Evolutionary conservation across 2,888 invertebrate genomes (phyloP), one percentile per base, ranked within the genome.

Genomic region (Adelognathus sp.): DNA sequence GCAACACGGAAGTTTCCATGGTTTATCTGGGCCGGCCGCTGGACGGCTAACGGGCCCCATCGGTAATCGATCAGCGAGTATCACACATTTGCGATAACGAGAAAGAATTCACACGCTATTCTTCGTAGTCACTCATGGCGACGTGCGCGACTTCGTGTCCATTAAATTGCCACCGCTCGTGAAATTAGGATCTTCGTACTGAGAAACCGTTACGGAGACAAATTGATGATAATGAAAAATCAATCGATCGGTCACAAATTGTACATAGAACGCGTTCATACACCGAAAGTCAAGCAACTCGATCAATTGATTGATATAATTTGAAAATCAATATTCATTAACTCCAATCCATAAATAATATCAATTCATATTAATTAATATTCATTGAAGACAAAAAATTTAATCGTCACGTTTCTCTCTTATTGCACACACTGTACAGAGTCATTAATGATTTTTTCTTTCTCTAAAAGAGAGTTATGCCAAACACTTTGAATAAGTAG

Each of bases 1-100:
- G 99, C 78, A 99, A 99, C 91, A 99, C 99, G 58, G 99, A 99
- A 94, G 98, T 99, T 44, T 98, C 99, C 39, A 99, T 99, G 98
- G 98, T 99, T 50, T 99, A 99, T 92, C 93, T 98, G 87, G 99
- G 99, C 82, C 96, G 96, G 82, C 99, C 99, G n/a, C 92, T 98
- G 88, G 98, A 98, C 94, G 98, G 98, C 93, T 98, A 95, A 96
- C 93, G 92, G 81, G 24, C 33, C 39, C 7, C n/a, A n/a, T n/a
- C n/a, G n/a, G 14, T 27, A 33, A 41, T 31, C 29, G 36, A 9
- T 33, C 21, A 50, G 36, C 41, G 27, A 58, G 16, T 11, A 4
- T 24, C 24, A 9, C 21, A 39, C 36, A 50, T 52, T 36, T 33
- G 16, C 27, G 14, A 66, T 76, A 41, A 66, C 67, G 46, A 21